A percentile compares a stretch with the other conserved stretches of the same genome.
phyloP scores from a whole-genome alignment of 2,888 invertebrate genomes.

The Diplazon laetatorius region DNA sequence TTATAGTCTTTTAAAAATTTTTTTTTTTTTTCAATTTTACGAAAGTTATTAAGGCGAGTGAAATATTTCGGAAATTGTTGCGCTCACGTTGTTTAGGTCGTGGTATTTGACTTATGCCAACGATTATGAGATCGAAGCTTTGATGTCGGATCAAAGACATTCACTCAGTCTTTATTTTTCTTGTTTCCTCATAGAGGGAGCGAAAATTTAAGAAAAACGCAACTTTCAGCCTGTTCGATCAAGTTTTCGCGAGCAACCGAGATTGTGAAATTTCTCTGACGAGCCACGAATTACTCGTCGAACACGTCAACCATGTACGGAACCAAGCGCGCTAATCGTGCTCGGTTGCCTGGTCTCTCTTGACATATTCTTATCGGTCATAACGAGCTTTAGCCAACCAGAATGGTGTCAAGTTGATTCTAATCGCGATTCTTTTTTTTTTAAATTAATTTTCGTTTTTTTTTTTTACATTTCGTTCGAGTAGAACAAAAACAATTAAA shows the following conservation, averaged over 20 bases:
- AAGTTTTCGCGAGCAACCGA: neutral
- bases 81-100: neutral
- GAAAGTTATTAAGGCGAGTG: neutral
- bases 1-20: neutral
- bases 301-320: neutral
- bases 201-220: too few relatives aligned
- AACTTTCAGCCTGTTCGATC: too few relatives aligned
- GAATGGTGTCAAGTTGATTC: neutral
- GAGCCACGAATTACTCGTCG: neutral
- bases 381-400: neutral
- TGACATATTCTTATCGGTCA: neutral
- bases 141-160: constrained; percentile 33
- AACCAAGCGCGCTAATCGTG: neutral
- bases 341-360: neutral
- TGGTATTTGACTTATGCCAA: constrained; percentile 47
- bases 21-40: too few relatives aligned
- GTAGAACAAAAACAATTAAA: too few relatives aligned
- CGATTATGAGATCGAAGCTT: constrained; percentile 17
- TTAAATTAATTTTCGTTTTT: neutral
- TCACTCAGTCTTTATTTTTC: constrained; percentile 27
- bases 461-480: too few relatives aligned
- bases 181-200: too few relatives aligned
- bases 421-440: neutral
- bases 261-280: neutral
- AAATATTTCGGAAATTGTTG: constrained; percentile 10